Base-by-base conservation (phyloP, 2,888 invertebrate species). In the Globia sparganii region DNA sequence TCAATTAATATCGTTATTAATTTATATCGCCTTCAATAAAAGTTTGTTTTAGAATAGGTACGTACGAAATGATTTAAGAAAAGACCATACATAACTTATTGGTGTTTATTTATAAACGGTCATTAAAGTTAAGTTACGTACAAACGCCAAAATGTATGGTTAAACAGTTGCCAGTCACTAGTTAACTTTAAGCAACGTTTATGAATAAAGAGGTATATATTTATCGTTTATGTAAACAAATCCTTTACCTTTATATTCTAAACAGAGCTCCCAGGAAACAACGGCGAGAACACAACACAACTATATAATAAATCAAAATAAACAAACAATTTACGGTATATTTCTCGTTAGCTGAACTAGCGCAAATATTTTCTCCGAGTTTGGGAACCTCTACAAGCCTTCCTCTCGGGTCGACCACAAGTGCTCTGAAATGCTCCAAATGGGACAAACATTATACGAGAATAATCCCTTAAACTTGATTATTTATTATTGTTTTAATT, bases 401-500 rank as follows among this genome's bases (percentile, higher is more conserved):
- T 58, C 37, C 66, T 71, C 72, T 53, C 1, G 75, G 80, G 87
- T 80, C 75, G 46, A 87, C 87, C 85, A 74, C 83, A 85, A 87
- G 73, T 75, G 76, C 66, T 81, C 72, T 37, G 62, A 62, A 85
- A 74, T 65, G 37, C 72, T 76, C 53, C 64, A 49, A 85, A 76
- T 56, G 75, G 73, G 67, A 43, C 72, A 56, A 76, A 78, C 82
- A 81, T 75, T 75, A 81, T 64, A 70, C 61, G 61, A 46, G 62
- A 86, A 83, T 86, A 72, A 84, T 75, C 75, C 77, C 62, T 66
- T 65, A 43, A 79, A 85, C 76, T 85, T 85, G 72, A 75, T 87
- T 75, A 87, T 85, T 87, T 87, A 85, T 81, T 78, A 72, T 71
- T 67, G 85, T 70, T 81, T 75, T 65, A 75, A 70, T 78, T 78